Conservation (phyloP, 2,888 invertebrate genomes). For the Heliconius hortense region DNA sequence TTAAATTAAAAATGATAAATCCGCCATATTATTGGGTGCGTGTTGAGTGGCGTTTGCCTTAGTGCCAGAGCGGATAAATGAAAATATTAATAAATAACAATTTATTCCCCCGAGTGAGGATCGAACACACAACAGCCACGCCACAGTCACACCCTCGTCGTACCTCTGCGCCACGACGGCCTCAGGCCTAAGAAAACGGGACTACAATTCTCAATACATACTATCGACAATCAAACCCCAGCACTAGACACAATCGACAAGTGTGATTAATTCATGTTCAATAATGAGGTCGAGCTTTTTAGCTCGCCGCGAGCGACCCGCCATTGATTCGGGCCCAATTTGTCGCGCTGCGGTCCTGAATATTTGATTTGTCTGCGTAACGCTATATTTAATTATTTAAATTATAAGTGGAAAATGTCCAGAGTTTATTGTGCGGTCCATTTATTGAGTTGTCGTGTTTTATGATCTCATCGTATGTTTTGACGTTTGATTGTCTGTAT, state of each 20-base stretch:
- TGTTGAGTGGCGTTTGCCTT: no score
- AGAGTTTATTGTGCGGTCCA: conserved; percentile 35
- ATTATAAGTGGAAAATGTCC: conserved; percentile 44
- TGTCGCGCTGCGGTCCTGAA: conserved; percentile 67
- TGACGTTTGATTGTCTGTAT: not conserved
- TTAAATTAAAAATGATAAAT: no score
- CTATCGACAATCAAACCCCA: conserved; percentile 43
- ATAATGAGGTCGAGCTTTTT: conserved; percentile 74
- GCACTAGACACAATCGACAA: conserved; percentile 62
- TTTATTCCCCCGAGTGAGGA: no score
- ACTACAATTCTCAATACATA: not conserved
- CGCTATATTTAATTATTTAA: conserved; percentile 53
- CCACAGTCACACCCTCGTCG: no score
- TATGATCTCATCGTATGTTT: conserved; percentile 26
- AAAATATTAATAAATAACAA: no score
- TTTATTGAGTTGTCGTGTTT: conserved; percentile 31
- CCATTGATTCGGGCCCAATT: conserved; percentile 73
- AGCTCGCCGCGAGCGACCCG: conserved; percentile 53
- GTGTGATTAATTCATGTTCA: conserved; percentile 76
- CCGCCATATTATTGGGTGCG: no score
- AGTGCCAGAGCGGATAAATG: no score
- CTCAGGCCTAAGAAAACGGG: no score
- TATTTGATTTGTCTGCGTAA: conserved; percentile 62
- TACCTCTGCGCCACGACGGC: no score
- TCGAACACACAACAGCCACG: no score